Percentiles rank a stretch among this genome's conserved stretches.
Conservation (phyloP, 1,140 invertebrate species). For the Helicoverpa armigera region DNA sequence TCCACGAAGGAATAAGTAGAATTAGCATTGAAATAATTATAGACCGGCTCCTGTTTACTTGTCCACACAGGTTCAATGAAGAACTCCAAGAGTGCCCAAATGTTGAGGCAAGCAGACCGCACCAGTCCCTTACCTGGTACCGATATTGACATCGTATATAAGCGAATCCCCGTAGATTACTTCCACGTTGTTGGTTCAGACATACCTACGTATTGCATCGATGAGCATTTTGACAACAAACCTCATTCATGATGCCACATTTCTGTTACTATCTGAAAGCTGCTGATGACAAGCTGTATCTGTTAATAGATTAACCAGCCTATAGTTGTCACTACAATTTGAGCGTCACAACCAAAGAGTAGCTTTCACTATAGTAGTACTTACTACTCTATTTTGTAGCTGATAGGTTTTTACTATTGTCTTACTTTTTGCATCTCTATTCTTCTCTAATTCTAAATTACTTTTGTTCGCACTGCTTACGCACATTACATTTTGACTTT, state of each 20-base stretch:
- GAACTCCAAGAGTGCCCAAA: slow-evolving; percentile 86
- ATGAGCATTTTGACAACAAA: slow-evolving; percentile 60
- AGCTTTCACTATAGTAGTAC: slow-evolving; percentile 47
- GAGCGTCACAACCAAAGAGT: slow-evolving; percentile 35
- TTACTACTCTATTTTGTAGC: slow-evolving; percentile 39
- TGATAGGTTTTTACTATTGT: slow-evolving; percentile 47
- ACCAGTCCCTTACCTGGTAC: slow-evolving; percentile 86
- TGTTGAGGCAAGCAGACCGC: slow-evolving; percentile 86
- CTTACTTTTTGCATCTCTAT: slow-evolving; percentile 42
- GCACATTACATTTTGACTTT: slow-evolving; percentile 62
- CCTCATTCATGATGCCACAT: slow-evolving; percentile 59
- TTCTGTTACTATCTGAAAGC: slow-evolving; percentile 60
- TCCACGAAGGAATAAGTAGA: slow-evolving; percentile 53
- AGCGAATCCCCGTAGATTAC: slow-evolving; percentile 76
- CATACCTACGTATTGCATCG: slow-evolving; percentile 61
- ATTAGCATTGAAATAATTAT: slow-evolving; percentile 66
- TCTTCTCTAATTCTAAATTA: slow-evolving; percentile 36
- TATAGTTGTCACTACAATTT: slow-evolving; percentile 52
- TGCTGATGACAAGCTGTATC: slow-evolving; percentile 72
- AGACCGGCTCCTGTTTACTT: slow-evolving; percentile 80
- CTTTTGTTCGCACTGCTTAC: slow-evolving; percentile 77
- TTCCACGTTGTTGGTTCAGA: slow-evolving; percentile 60
- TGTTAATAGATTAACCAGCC: slow-evolving; percentile 53
- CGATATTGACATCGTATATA: slow-evolving; percentile 74
- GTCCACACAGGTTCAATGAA: slow-evolving; percentile 86